These are phyloP conservation scores for Chorisops tibialis DNA, from an alignment of 2,888 invertebrate species.

Conservation along the genomic window DNA sequence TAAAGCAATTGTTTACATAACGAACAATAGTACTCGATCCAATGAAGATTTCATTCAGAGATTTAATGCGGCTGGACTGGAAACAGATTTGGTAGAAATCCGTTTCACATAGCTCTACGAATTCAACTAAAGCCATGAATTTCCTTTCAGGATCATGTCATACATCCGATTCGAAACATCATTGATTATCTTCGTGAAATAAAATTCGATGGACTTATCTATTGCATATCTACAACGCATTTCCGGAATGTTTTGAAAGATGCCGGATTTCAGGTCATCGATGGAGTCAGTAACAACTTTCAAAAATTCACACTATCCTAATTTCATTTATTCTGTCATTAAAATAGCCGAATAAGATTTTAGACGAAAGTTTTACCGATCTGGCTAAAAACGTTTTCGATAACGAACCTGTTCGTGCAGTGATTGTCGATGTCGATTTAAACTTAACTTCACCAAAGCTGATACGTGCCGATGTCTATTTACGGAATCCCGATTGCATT, in stretches of 20 bases:
- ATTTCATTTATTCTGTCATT: neutral
- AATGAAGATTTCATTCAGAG: constrained; percentile 39
- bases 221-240: constrained; percentile 46
- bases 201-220: constrained; percentile 54
- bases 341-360: constrained; percentile 34
- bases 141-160: constrained; percentile 38
- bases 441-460: constrained; percentile 53
- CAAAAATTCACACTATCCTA: neutral
- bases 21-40: constrained; percentile 50
- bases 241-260: constrained; percentile 47
- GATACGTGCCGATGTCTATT: constrained; percentile 50
- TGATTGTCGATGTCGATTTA: constrained; percentile 54
- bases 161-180: constrained; percentile 52
- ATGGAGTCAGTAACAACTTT: constrained; percentile 44
- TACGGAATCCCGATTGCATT: constrained; percentile 52
- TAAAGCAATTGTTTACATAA: constrained; percentile 50
- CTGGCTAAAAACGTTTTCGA: constrained; percentile 42
- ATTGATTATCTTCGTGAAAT: constrained; percentile 52
- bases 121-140: too few species aligned
- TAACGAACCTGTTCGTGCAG: constrained; percentile 50
- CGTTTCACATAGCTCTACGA: neutral
- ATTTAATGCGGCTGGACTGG: constrained; percentile 40
- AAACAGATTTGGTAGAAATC: constrained; percentile 37
- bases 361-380: constrained; percentile 38
- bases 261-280: constrained; percentile 50